Conservation (phyloP, 1,140 invertebrate species). For the Drosophila ficusphila region DNA sequence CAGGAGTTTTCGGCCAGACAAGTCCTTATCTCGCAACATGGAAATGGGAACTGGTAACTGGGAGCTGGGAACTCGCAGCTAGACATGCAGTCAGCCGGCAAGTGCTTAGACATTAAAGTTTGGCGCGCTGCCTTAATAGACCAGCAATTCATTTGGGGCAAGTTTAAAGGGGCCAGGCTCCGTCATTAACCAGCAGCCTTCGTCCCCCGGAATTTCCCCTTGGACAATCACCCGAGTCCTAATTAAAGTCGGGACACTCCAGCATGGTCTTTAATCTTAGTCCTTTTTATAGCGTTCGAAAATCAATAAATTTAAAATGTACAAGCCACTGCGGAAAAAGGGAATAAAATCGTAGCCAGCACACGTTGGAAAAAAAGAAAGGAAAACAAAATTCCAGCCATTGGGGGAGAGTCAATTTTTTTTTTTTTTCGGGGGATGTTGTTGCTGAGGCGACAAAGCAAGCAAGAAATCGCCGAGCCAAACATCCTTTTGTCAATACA, state of each 20-base stretch:
- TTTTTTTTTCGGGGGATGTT: conserved; percentile 44
- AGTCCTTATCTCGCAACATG: conserved; percentile 32
- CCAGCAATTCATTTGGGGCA: conserved; percentile 64
- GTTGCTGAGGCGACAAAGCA: conserved; percentile 58
- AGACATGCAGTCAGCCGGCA: conserved; percentile 53
- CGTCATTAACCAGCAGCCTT: conserved; percentile 60
- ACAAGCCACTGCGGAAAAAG: conserved; percentile 45
- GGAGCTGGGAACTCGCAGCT: conserved; percentile 22
- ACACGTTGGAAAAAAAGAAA: conserved; percentile 18
- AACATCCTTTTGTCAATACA: conserved; percentile 82
- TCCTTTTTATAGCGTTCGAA: conserved; percentile 47
- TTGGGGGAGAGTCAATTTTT: conserved; percentile 31
- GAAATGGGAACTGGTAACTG: conserved; percentile 6
- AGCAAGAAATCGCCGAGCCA: conserved; percentile 76
- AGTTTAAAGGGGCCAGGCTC: conserved; percentile 70
- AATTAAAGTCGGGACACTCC: conserved; percentile 59
- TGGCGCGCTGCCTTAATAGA: conserved; percentile 63
- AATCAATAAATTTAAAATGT: conserved; percentile 81
- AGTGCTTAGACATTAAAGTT: conserved; percentile 79
- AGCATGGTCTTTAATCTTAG: conserved; percentile 56
- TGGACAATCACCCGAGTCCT: not conserved
- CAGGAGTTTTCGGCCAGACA: conserved; percentile 46
- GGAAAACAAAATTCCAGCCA: conserved; percentile 54
- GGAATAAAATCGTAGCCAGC: conserved; percentile 34
- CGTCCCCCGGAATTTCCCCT: not conserved